Evolutionary conservation across 1,140 invertebrate genomes (phyloP), one percentile per base, ranked within the genome.

Genomic region (Stenopsyche tienmushanensis): DNA sequence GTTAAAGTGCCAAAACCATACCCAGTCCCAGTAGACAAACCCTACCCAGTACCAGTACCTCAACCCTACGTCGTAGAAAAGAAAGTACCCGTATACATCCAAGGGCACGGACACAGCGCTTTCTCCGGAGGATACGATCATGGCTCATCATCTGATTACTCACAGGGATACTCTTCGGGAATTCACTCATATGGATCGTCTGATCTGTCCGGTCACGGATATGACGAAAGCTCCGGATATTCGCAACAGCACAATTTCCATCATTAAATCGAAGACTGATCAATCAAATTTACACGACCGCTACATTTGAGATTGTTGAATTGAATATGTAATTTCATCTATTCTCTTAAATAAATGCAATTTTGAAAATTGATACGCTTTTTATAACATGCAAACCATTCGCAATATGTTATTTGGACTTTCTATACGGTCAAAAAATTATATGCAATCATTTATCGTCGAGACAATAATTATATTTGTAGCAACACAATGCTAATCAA

Each of bases 21-120:
- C 65, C 76, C 76, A 34, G 72, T 75, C 15, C 72, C 73, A n/a
- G 74, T 77, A 2, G 72, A 72, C 58, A 75, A 72, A 50, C 71
- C 75, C 26, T 79, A 80, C 39, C 79, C 80, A 1, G 80, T 82
- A 3, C 57, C 57, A 25, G 67, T 72, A 1, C 64, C 65, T 3
- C 54, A 68, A 53, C 66, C 62, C 29, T 72, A 72, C 44, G 57
- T 68, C 24, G 71, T 72, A 10, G 67, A 72, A 26, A 71, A 67
- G 41, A 67, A 67, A 60, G 72, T 72, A 15, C 71, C 72, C 18
- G 64, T 72, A 2, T 69, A 70, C 54, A 66, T 72, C 44, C 53
- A 68, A 9, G 62, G 66, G 29, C 23, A 44, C n/a, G 25, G 17
- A 9, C 18, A 15, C 25, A 44, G 54, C 47, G 13, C 10, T 3